Conservation (phyloP, 1,140 invertebrate genomes). For the Drosophila santomea region DNA sequence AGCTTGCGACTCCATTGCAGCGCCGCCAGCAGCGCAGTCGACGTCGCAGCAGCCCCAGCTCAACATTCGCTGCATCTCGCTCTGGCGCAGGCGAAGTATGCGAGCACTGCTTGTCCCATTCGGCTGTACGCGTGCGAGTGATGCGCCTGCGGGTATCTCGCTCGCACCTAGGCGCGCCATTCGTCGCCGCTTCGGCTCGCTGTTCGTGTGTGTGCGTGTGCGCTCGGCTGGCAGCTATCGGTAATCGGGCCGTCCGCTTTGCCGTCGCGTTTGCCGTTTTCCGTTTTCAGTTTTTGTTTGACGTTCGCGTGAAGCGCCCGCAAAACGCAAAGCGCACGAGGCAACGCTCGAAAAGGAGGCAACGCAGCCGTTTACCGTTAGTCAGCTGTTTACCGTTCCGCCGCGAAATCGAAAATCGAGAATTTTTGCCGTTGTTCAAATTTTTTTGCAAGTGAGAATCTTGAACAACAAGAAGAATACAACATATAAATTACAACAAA, state of each 20-base stretch:
- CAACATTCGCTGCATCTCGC: constrained; percentile 24
- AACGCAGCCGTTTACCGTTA: constrained; percentile 36
- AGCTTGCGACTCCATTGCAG: constrained; percentile 40
- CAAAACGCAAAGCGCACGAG: constrained; percentile 16
- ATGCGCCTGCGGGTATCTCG: constrained; percentile 31
- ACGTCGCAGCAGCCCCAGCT: constrained; percentile 51
- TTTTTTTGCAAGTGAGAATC: constrained; percentile 48
- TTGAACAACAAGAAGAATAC: constrained; percentile 21
- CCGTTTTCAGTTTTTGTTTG: constrained; percentile 81
- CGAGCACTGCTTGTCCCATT: constrained; percentile 5
- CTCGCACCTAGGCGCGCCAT: constrained; percentile 58
- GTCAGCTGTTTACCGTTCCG: constrained; percentile 40
- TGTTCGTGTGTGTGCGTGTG: constrained; percentile 12
- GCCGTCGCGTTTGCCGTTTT: constrained; percentile 55
- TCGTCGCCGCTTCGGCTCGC: constrained; percentile 45
- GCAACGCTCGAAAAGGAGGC: constrained; percentile 8
- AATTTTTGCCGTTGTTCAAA: constrained; percentile 29
- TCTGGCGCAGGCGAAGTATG: not conserved
- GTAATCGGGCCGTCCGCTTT: constrained; percentile 41
- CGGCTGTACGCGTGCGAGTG: constrained; percentile 18
- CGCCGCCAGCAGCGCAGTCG: constrained; percentile 32
- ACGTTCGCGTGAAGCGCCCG: constrained; percentile 71
- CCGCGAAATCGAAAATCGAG: constrained; percentile 19
- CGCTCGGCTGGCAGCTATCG: constrained; percentile 18
- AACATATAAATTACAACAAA: constrained; percentile 16